Conservation (phyloP, 2,797 vertebrate genomes). For the Propithecus deckenii region DNA sequence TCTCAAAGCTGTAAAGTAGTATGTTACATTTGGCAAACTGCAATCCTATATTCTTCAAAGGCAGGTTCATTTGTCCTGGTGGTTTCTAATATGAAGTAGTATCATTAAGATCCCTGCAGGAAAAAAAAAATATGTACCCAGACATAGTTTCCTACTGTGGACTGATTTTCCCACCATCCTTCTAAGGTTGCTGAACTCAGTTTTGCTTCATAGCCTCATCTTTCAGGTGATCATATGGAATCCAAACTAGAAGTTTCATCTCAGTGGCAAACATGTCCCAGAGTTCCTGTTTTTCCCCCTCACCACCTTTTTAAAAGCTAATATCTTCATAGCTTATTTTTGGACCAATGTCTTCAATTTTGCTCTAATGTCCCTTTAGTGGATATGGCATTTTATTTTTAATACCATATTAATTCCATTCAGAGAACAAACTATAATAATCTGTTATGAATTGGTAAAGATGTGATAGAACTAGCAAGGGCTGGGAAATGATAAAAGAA, state of each 20-base stretch:
- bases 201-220: background rate
- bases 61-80: background rate
- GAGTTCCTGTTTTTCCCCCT: background rate
- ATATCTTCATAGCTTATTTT: constrained; percentile 12
- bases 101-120: background rate
- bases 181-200: background rate
- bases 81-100: background rate
- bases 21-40: background rate
- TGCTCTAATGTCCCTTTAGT: background rate
- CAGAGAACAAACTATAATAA: background rate
- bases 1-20: background rate
- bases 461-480: background rate
- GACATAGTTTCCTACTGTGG: background rate
- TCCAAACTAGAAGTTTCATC: background rate
- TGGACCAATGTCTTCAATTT: background rate
- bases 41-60: background rate
- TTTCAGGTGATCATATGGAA: background rate
- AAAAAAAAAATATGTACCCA: background rate
- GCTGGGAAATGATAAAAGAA: background rate
- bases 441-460: background rate
- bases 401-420: background rate
- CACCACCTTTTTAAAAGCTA: background rate
- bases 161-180: background rate
- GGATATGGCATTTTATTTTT: background rate
- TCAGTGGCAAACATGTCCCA: background rate